A percentile compares a stretch with the other conserved stretches of the same genome.
These are phyloP conservation scores for Rhysida immarginata DNA, from an alignment of 1,140 invertebrate species.

Conservation along the genomic window DNA sequence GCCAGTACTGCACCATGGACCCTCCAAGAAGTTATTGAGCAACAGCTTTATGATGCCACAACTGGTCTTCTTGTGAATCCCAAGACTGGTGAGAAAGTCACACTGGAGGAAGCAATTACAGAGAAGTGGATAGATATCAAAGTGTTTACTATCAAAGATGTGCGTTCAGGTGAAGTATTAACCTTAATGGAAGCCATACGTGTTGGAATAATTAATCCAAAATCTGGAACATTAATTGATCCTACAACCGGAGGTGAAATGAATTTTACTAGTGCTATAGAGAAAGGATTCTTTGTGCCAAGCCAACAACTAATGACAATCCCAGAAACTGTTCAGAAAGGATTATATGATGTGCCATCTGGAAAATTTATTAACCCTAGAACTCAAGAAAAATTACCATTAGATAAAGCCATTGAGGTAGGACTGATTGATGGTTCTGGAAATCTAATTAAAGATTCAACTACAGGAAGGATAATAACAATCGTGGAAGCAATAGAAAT, in stretches of 20 bases:
- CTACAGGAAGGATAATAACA: constrained; percentile 51
- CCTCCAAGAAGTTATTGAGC: constrained; percentile 67
- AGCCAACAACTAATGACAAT: constrained; percentile 65
- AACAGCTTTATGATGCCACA: constrained; percentile 59
- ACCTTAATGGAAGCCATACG: constrained; percentile 65
- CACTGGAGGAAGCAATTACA: constrained; percentile 61
- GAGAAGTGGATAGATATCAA: constrained; percentile 56
- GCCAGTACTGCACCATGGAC: constrained; percentile 59
- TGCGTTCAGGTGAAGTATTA: constrained; percentile 56
- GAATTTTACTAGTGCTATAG: constrained; percentile 59
- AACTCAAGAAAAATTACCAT: constrained; percentile 53
- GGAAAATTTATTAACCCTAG: constrained; percentile 53
- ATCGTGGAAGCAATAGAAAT: constrained; percentile 65
- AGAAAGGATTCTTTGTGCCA: constrained; percentile 61
- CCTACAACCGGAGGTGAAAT: constrained; percentile 53
- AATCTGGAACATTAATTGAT: constrained; percentile 58
- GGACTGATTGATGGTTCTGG: constrained; percentile 64
- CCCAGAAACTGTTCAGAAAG: constrained; percentile 69
- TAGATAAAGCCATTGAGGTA: constrained; percentile 55
- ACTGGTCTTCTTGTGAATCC: constrained; percentile 50
- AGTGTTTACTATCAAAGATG: constrained; percentile 64
- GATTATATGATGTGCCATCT: constrained; percentile 61
- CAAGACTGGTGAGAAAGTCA: constrained; percentile 51
- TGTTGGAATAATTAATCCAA: constrained; percentile 60
- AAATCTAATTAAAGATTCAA: constrained; percentile 49